Base-by-base conservation (phyloP, 2,113 vertebrate species). In the Prolemur simus region DNA sequence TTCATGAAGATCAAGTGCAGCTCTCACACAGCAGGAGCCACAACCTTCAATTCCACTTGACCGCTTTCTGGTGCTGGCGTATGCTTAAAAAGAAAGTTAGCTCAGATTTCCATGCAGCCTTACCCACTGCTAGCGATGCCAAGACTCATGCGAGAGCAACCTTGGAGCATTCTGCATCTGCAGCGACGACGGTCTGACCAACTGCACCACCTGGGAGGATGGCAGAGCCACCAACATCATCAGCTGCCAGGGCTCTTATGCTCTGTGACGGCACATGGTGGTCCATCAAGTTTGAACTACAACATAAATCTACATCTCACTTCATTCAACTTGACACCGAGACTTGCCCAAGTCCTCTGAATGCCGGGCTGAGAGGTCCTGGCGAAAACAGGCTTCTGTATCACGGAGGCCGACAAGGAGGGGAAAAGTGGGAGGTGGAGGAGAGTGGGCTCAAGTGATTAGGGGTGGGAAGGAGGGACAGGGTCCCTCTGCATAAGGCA, bases 81-180 rank as follows among this genome's bases (percentile, higher is more conserved):
- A 47, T 25, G 34, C 63, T 86, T 77, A 77, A 42, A 66, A 93
- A 71, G 66, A 18, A 78, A 91, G 91, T 9, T 42, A 63, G 11
- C 12, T 10, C 27, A 89, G 17, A 39, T 42, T 68, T 95, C 39
- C 32, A 10, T 42, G 82, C 32, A 88, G 14, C 23, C 69, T 58
- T 32, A n/a, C 27, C 18, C 27, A 21, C n/a, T 54, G 54, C n/a
- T 45, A 18, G 39, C 5, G 12, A 34, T n/a, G 47, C 11, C 69
- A 91, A 32, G 63, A 60, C 21, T 5, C 3, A 2, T 0, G 25
- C 4, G 23, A 63, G 21, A 88, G 32, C 27, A 54, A 15, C 5
- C 18, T 42, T 12, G 14, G 42, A 8, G 5, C 49, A 32, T 20
- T 54, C 49, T 49, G 25, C 0, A 0, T 18, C 29, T n/a, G 27